Evolutionary conservation across 2,113 vertebrate species (phyloP).

Genomic region (Cavia aperea): DNA sequence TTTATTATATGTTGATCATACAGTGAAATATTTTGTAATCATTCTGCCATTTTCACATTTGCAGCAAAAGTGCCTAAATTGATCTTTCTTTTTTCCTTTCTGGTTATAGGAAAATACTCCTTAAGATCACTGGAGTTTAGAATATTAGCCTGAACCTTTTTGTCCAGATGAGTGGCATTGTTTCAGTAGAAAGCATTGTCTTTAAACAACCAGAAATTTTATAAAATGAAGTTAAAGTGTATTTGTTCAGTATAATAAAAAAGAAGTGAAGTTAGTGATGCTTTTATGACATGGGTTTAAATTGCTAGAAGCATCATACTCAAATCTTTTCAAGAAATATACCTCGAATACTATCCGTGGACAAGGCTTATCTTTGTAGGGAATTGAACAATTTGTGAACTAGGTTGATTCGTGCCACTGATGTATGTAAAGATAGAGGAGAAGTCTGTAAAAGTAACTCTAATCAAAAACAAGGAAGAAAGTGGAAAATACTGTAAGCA

Average conservation of each 20-base stretch:
- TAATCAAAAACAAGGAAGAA: background rate
- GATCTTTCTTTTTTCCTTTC: constrained; percentile 21
- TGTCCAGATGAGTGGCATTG: background rate
- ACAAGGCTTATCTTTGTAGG: background rate
- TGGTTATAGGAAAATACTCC: background rate
- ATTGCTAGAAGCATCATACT: constrained; percentile 7
- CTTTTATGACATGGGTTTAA: background rate
- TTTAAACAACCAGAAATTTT: background rate
- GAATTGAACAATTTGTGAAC: background rate
- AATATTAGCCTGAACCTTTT: constrained; percentile 21
- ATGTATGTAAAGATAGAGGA: background rate
- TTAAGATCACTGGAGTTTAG: constrained; percentile 23
- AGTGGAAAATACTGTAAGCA: background rate
- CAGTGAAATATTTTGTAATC: constrained; percentile 21
- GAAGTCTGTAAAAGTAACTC: background rate
- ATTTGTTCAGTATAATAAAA: constrained; percentile 6
- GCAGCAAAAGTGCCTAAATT: background rate
- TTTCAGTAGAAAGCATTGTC: background rate
- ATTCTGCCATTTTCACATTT: constrained; percentile 37
- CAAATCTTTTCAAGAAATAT: background rate
- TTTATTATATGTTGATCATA: constrained; percentile 14
- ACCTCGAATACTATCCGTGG: background rate
- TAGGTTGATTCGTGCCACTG: background rate
- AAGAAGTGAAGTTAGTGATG: background rate
- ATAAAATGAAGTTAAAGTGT: background rate